These are phyloP conservation scores for Boloria euphrosyne DNA, from an alignment of 2,888 invertebrate genomes.

Conservation along the genomic window DNA sequence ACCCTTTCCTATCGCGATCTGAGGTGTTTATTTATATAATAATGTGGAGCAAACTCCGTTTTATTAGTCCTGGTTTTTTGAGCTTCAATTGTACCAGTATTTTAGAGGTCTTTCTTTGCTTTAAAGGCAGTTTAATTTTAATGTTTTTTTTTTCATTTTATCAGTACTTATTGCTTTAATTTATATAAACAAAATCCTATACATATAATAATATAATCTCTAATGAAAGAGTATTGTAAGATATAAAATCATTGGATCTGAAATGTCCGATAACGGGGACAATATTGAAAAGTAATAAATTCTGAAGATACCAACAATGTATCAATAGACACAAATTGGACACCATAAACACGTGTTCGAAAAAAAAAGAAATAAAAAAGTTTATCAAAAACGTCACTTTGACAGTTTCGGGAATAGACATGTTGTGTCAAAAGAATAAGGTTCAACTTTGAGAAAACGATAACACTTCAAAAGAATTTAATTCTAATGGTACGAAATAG, in stretches of 20 bases:
- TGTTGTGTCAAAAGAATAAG: conserved; percentile 44
- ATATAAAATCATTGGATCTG: conserved; percentile 13
- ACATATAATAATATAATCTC: neutral
- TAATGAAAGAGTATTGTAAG: neutral
- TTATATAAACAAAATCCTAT: neutral
- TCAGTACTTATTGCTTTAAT: neutral
- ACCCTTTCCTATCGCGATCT: conserved; percentile 68
- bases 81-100: conserved; percentile 7
- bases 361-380: conserved; percentile 44
- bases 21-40: conserved; percentile 63
- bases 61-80: conserved; percentile 17
- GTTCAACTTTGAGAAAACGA: conserved; percentile 44
- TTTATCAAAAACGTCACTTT: conserved; percentile 41
- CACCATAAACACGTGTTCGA: conserved; percentile 72
- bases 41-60: conserved; percentile 24
- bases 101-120: conserved; percentile 9
- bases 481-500: conserved; percentile 66
- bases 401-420: conserved; percentile 30
- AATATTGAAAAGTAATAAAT: conserved; percentile 57
- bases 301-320: conserved; percentile 56
- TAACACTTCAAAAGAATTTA: conserved; percentile 43
- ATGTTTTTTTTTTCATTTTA: too few species aligned
- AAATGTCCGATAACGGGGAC: conserved; percentile 39
- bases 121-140: conserved; percentile 3
- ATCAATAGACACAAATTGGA: conserved; percentile 76